Evolutionary conservation across 2,888 invertebrate genomes (phyloP).

Genomic region (Baronia brevicornis): DNA sequence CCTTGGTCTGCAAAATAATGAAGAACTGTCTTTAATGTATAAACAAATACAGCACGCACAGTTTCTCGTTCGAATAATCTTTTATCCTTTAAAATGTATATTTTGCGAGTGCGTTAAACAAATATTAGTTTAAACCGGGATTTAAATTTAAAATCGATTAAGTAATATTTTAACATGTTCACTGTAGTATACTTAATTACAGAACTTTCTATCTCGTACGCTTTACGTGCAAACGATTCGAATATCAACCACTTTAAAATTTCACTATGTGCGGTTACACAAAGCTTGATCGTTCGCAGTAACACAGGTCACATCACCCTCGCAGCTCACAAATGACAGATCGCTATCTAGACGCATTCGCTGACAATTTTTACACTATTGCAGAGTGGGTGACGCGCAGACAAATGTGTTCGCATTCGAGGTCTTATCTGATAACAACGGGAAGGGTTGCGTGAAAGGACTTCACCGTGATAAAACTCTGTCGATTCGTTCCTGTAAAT

Average conservation of each 20-base stretch:
- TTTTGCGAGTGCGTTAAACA: no score
- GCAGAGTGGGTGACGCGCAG: slow-evolving; percentile 59
- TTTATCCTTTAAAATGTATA: no score
- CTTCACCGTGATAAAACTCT: slow-evolving; percentile 54
- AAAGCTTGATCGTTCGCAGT: slow-evolving; percentile 2
- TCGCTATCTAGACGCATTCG: slow-evolving; percentile 65
- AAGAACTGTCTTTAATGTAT: no score
- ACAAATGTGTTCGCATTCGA: slow-evolving; percentile 70
- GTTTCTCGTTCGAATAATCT: no score
- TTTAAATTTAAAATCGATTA: no score
- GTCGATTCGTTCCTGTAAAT: slow-evolving; percentile 66
- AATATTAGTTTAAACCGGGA: no score
- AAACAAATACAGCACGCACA: no score
- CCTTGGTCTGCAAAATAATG: no score
- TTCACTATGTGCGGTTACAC: slow-evolving; percentile 2
- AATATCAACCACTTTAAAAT: slow-evolving; percentile 2
- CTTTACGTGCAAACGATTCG: no score
- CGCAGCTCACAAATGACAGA: slow-evolving; percentile 56
- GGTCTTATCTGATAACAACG: slow-evolving; percentile 63
- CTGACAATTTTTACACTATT: slow-evolving; percentile 73
- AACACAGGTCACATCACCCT: slow-evolving; percentile 24
- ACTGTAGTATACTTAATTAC: no score
- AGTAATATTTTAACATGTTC: no score
- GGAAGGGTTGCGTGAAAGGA: slow-evolving; percentile 66
- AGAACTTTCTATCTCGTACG: no score